Conservation (phyloP, 1,140 invertebrate species). For the Orius laevigatus region DNA sequence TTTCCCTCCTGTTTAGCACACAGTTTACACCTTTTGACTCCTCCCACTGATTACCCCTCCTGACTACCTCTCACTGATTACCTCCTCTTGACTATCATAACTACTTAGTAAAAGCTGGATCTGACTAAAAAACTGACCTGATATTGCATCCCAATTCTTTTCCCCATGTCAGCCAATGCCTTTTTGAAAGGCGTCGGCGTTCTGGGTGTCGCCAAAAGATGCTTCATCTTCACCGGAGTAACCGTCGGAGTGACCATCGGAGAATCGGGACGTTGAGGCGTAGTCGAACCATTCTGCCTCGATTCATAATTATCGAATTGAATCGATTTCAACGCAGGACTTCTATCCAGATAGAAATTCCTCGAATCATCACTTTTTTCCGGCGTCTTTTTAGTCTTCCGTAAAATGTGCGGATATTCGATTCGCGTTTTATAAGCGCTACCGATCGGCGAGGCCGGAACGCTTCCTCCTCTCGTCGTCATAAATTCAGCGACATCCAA, state of each 20-base stretch:
- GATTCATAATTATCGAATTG: background rate
- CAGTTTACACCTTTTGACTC: no score
- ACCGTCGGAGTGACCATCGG: constrained; percentile 33
- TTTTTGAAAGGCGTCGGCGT: constrained; percentile 90
- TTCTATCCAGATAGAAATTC: constrained; percentile 7
- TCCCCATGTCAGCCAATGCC: constrained; percentile 69
- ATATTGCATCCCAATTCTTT: constrained; percentile 30
- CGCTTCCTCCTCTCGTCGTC: constrained; percentile 15
- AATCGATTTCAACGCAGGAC: background rate
- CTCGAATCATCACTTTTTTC: constrained; percentile 33
- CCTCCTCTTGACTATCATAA: no score
- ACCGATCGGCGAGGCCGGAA: constrained; percentile 10
- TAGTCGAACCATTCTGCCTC: no score
- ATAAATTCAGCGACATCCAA: constrained; percentile 14
- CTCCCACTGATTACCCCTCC: no score
- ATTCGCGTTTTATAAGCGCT: constrained; percentile 18
- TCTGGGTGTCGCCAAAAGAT: constrained; percentile 31
- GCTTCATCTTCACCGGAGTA: constrained; percentile 20
- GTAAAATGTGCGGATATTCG: constrained; percentile 26
- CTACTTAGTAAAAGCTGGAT: no score
- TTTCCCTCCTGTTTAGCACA: no score
- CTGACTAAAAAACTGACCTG: constrained; percentile 46
- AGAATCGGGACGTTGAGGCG: constrained; percentile 4
- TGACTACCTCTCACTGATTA: no score
- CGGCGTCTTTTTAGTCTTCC: constrained; percentile 49